Percentiles rank a stretch among this genome's conserved stretches.
phyloP scores from a whole-genome alignment of 2,113 vertebrate species.

The Nestor notabilis region DNA sequence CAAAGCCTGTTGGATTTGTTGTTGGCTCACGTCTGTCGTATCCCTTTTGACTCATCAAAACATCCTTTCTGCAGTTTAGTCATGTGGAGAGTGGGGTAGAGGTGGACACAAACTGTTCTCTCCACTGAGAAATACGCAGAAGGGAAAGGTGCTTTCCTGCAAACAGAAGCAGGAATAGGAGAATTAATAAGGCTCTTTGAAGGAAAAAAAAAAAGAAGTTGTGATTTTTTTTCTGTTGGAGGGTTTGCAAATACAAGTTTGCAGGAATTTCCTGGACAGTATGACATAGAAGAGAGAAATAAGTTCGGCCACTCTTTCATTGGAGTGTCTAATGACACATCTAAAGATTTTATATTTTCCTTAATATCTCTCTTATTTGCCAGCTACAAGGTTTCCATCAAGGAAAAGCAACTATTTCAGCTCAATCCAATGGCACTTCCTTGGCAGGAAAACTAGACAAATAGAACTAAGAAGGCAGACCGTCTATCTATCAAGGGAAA shows the following conservation, averaged over 20 bases:
- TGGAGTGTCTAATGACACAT: not conserved
- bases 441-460: slow-evolving; percentile 48
- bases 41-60: not conserved
- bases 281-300: not conserved
- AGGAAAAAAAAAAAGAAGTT: not conserved
- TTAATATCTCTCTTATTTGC: slow-evolving; percentile 32
- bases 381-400: slow-evolving; percentile 34
- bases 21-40: accelerated
- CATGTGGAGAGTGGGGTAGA: not conserved
- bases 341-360: slow-evolving; percentile 35
- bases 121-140: not conserved
- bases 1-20: not conserved
- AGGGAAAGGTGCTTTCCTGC: not conserved
- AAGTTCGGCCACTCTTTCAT: not conserved
- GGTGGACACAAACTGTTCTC: slow-evolving; percentile 13
- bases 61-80: not conserved
- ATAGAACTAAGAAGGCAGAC: slow-evolving; percentile 5
- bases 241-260: not conserved
- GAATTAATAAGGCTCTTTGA: not conserved
- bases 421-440: slow-evolving; percentile 13
- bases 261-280: not conserved
- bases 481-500: slow-evolving; percentile 27
- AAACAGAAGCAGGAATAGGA: not conserved
- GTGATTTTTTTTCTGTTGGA: not conserved
- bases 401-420: slow-evolving; percentile 10